Evolutionary conservation across 2,797 vertebrate genomes (phyloP), one percentile per base, ranked within the genome.

Genomic region (Eurystomus glaucurus): DNA sequence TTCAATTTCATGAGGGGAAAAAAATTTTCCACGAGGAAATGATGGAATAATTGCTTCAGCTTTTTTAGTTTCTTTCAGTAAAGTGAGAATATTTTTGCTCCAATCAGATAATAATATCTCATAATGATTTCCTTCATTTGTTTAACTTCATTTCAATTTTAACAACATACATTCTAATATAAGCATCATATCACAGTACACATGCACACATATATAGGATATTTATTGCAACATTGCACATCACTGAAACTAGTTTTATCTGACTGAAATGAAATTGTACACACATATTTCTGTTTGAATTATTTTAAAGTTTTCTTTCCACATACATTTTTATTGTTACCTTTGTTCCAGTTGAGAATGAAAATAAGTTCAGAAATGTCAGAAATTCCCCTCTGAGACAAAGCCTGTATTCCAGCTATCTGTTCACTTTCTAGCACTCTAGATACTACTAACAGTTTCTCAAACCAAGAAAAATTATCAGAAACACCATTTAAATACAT

Each of bases 251-350:
- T 50, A 41, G 23, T 52, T 85, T 88, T 83, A 45, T 91, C 80
- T 83, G 50, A 54, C 52, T 76, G 60, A 94, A 91, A 91, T 52
- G 20, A 90, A 85, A 83, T 68, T 77, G 23, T 74, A 52, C 7
- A 35, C 79, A 69, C 14, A 46, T 69, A 93, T 76, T 86, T 88
- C 41, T 82, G 16, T 65, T 78, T 51, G n/a, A 86, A 84, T 69
- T 78, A 62, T 88, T 90, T 90, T 68, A n/a, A 91, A 88, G 20
- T 80, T 65, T 92, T 74, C 29, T 77, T 84, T 83, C 33, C 50
- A 92, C 79, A 78, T 90, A 64, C 45, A 88, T 95, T 90, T 96
- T 93, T 90, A 78, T 81, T 86, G 28, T 72, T 88, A 46, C 71
- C n/a, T 93, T 83, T 88, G 10, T 84, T 86, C 43, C 31, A 78